A percentile compares a stretch with the other conserved stretches of the same genome.
phyloP scores from a whole-genome alignment of 64 coral and sea anemone genomes.

The Pachyseris speciosa region DNA sequence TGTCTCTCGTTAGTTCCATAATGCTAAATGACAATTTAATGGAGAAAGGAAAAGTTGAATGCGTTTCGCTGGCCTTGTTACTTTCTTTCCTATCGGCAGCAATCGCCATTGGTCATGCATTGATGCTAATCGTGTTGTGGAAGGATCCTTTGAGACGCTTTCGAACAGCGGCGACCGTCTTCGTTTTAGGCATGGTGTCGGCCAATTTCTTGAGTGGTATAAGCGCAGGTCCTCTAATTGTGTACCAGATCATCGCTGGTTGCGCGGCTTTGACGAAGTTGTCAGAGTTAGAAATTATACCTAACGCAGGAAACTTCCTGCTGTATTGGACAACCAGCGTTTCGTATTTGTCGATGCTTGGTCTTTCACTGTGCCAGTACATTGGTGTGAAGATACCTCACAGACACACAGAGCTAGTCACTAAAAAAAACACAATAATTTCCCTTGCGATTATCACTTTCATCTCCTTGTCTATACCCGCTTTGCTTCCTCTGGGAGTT shows the following conservation, averaged over 20 bases:
- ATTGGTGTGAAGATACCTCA: conserved; percentile 38
- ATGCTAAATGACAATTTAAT: not conserved
- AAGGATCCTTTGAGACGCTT: conserved; percentile 40
- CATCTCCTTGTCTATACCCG: not conserved
- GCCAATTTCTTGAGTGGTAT: conserved; percentile 16
- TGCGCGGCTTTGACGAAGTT: not conserved
- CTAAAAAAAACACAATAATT: not conserved
- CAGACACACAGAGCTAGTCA: not conserved
- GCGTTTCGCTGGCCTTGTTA: not conserved
- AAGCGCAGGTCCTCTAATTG: conserved; percentile 7
- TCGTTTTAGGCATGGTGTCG: conserved; percentile 25
- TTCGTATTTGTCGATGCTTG: conserved; percentile 36
- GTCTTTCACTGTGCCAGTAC: conserved; percentile 44
- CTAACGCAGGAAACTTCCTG: not conserved
- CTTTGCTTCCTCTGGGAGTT: not conserved
- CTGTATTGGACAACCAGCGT: conserved; percentile 44
- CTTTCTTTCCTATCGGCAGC: not conserved
- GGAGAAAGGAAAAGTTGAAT: not conserved
- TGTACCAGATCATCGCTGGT: not conserved
- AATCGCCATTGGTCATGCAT: conserved; percentile 4
- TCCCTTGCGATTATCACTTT: not conserved
- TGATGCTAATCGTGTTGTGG: conserved; percentile 25
- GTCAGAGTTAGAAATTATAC: not conserved
- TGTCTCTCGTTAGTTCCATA: not conserved
- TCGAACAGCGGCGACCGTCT: not conserved